Conservation (phyloP, 2,113 vertebrate species). For the Chlorodrepanis virens region DNA sequence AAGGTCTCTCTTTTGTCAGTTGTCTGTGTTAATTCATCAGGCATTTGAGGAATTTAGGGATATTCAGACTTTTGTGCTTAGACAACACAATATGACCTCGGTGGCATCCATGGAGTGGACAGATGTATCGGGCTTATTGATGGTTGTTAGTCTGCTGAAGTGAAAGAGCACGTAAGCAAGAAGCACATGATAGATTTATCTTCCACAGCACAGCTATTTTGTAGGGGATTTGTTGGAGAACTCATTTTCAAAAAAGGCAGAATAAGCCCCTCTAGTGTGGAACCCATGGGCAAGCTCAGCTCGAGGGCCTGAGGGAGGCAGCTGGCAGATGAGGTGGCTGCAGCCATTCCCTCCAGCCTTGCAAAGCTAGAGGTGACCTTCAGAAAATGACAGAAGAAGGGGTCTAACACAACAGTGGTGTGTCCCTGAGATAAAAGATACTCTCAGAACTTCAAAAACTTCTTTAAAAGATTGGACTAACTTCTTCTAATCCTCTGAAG, state of each 20-base stretch:
- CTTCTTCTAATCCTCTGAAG: conserved; percentile 36
- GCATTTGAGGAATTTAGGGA: conserved; percentile 67
- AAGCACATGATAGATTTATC: neutral
- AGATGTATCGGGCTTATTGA: conserved; percentile 19
- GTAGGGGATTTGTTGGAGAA: neutral
- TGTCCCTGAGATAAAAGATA: conserved; percentile 1
- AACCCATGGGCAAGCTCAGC: neutral
- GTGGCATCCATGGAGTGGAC: neutral
- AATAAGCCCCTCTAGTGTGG: neutral
- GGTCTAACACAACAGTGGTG: neutral
- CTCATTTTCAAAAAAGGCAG: neutral
- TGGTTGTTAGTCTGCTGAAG: neutral
- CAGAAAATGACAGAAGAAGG: neutral
- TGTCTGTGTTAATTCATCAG: conserved; percentile 64
- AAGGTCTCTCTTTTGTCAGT: conserved; percentile 46
- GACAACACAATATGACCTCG: conserved; percentile 9
- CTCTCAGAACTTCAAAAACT: conserved; percentile 30
- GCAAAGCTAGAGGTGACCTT: neutral
- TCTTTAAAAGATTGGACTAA: conserved; percentile 41
- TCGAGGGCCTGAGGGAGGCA: rapidly evolving
- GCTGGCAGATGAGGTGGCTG: neutral
- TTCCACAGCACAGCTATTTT: neutral
- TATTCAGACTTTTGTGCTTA: conserved; percentile 61
- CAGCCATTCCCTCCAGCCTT: neutral
- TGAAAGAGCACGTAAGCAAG: neutral